A percentile compares a stretch with the other conserved stretches of the same genome.
phyloP scores from a whole-genome alignment of 2,888 invertebrate species.

The Argyresthia goedartella region DNA sequence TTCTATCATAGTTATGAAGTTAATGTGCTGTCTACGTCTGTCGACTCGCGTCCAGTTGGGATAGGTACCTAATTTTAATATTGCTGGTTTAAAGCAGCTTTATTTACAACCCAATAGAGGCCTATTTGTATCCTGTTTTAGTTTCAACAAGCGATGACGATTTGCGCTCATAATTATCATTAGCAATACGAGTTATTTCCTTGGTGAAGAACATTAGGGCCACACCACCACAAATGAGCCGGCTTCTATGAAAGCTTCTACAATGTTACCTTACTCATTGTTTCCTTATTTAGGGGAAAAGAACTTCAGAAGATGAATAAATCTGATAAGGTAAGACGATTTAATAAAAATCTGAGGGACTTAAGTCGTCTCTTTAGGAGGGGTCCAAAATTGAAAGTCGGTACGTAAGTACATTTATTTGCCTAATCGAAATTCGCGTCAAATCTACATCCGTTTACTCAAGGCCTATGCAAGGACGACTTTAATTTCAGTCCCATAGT shows the following conservation, averaged over 20 bases:
- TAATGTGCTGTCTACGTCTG: no score
- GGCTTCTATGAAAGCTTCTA: no score
- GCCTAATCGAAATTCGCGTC: constrained; percentile 25
- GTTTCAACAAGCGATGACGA: not conserved
- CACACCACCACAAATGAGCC: no score
- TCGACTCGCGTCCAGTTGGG: no score
- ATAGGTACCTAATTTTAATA: no score
- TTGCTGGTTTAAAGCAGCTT: no score
- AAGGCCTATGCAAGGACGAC: not conserved
- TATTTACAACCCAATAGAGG: not conserved
- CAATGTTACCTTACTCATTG: no score
- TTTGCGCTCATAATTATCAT: not conserved
- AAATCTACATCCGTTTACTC: constrained; percentile 15
- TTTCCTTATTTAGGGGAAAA: no score
- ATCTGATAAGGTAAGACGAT: not conserved
- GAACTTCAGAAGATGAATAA: not conserved
- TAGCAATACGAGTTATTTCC: constrained; percentile 1
- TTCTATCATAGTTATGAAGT: no score
- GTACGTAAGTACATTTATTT: constrained; percentile 21
- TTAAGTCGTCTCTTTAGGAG: not conserved
- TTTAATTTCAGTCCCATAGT: no score
- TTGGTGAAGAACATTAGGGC: not conserved
- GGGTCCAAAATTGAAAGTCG: not conserved
- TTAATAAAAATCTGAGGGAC: not conserved
- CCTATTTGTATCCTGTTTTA: not conserved